Evolutionary conservation across 2,888 invertebrate genomes (phyloP), one percentile per base, ranked within the genome.

Genomic region (Zygogramma bicolorata): DNA sequence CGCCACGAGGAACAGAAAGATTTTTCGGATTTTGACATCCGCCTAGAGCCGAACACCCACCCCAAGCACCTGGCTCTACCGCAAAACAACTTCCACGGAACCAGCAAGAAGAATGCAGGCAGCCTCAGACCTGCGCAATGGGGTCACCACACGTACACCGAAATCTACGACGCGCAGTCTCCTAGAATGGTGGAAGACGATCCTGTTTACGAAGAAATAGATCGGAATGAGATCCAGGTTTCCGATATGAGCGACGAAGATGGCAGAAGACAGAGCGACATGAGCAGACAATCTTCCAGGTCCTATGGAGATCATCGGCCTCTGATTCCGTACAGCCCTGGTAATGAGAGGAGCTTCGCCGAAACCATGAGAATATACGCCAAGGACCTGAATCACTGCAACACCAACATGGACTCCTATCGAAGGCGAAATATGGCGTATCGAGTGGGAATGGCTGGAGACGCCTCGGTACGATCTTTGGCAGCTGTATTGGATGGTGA

Each of bases 401-500:
- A 89, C 0, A 79, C 89, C 77, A 90, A 90, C 66, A 86, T 90
- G 70, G 89, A 89, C 75, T 89, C 90, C 71, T 90, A 81, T 88
- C 90, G 83, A 88, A 89, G 65, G 65, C 78, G 81, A 1, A 79
- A 78, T 58, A 73, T 75, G 73, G 71, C 77, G 20, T 86, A 90
- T 75, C 85, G 89, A 77, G 71, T 70, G 31, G 75, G 73, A 40
- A 88, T 89, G 85, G 83, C 89, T 77, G 90, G 90, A 0, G 90
- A 88, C 80, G 89, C 90, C 71, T 88, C 90, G 70, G 90, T 90
- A 86, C 86, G 91, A 75, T 90, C 91, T 7, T 80, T 91, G 76
- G 93, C 95, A 29, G 95, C 95, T 13, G 95, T 95, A 74, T 88
- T 95, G 66, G 94, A 95, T 84, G 95, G 95, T 58, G 93, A 94